Conservation (phyloP, 2,888 invertebrate genomes). For the Leptinotarsa tumamoca region DNA sequence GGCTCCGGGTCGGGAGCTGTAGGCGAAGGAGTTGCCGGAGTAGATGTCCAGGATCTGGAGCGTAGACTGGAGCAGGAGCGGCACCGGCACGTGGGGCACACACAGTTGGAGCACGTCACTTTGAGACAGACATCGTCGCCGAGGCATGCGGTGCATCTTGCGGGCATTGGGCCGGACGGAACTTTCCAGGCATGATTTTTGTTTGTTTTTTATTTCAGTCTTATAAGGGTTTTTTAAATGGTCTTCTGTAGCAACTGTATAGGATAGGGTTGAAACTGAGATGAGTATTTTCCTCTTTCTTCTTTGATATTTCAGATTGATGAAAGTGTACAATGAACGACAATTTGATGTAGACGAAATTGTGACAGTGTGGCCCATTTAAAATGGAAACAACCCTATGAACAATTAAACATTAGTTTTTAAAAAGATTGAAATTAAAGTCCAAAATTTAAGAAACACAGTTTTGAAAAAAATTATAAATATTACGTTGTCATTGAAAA, state of each 20-base stretch:
- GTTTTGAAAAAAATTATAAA: too few relatives aligned
- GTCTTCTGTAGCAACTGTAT: not conserved
- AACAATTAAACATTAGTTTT: too few relatives aligned
- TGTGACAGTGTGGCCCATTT: too few relatives aligned
- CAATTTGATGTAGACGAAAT: too few relatives aligned
- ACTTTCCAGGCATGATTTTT: constrained; percentile 62
- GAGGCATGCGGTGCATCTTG: constrained; percentile 52
- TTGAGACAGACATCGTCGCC: constrained; percentile 71
- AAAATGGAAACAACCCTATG: too few relatives aligned
- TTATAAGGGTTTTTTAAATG: constrained; percentile 45
- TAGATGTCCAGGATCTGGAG: constrained; percentile 57
- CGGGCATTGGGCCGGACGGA: constrained; percentile 59
- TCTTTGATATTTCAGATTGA: not conserved
- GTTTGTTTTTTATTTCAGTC: constrained; percentile 46
- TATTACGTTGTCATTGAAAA: too few relatives aligned
- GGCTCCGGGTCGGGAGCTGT: constrained; percentile 63
- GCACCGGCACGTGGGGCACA: constrained; percentile 52
- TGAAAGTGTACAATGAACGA: too few relatives aligned
- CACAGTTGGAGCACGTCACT: constrained; percentile 72
- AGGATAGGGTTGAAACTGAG: not conserved
- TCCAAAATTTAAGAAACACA: too few relatives aligned
- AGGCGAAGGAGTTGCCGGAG: constrained; percentile 48
- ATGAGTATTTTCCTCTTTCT: not conserved
- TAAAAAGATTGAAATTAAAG: too few relatives aligned
- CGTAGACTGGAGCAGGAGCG: constrained; percentile 55